Evolutionary conservation across 2,888 invertebrate species (phyloP).

Genomic region (Scaptomyza flava): DNA sequence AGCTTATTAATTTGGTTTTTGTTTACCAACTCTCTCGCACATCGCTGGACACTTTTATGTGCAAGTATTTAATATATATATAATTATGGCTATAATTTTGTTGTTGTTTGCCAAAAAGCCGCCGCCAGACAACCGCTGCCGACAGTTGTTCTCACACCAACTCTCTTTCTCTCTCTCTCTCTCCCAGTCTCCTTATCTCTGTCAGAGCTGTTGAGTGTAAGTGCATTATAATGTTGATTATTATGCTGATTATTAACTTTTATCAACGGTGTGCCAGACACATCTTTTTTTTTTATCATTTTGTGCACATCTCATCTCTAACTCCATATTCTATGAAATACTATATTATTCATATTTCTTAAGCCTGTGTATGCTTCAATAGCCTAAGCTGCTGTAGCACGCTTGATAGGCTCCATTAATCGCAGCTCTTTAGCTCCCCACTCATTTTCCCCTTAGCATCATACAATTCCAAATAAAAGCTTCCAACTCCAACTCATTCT

Average conservation of each 20-base stretch:
- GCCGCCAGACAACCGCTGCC: constrained; percentile 13
- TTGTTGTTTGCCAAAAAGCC: constrained; percentile 24
- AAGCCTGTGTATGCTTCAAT: constrained; percentile 58
- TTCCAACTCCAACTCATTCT: neutral
- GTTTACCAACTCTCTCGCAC: constrained; percentile 36
- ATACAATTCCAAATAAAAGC: constrained; percentile 3
- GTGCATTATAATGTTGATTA: constrained; percentile 77
- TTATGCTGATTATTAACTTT: constrained; percentile 71
- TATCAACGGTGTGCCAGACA: constrained; percentile 56
- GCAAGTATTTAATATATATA: neutral
- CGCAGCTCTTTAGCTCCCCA: neutral
- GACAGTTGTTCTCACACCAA: neutral
- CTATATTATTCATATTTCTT: constrained; percentile 60
- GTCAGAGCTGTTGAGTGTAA: constrained; percentile 11
- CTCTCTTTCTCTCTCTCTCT: neutral
- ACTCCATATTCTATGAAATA: constrained; percentile 17
- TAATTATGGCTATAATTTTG: neutral
- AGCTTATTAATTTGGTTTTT: constrained; percentile 58
- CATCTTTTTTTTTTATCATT: neutral
- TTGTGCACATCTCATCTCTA: constrained; percentile 33
- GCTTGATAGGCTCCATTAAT: constrained; percentile 64
- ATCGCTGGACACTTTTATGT: constrained; percentile 15
- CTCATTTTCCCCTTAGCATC: neutral
- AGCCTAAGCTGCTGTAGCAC: constrained; percentile 67
- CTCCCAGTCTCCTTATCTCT: neutral